Percentiles rank a stretch among this genome's conserved stretches.
phyloP scores from a whole-genome alignment of 2,888 invertebrate species.

The Augochlorella aurata region DNA sequence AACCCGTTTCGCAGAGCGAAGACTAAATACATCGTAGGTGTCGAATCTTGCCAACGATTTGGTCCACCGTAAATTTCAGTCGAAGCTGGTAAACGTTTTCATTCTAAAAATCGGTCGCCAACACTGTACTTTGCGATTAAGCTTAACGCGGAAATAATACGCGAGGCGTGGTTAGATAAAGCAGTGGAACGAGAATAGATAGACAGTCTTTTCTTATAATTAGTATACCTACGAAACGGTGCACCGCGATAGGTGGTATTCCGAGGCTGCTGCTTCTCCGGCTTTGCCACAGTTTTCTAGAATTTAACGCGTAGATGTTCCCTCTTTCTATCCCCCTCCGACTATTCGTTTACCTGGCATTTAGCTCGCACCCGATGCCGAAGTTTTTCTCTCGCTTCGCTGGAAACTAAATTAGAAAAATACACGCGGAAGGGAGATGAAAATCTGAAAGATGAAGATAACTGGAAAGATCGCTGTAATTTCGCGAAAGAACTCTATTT shows the following conservation, averaged over 20 bases:
- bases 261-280: slow-evolving; percentile 43
- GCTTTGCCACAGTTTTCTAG: slow-evolving; percentile 16
- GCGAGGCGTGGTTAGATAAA: slow-evolving; percentile 8
- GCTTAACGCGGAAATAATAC: slow-evolving; percentile 28
- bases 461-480: not conserved
- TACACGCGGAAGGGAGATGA: too few relatives aligned
- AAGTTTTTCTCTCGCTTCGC: not conserved
- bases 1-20: too few relatives aligned
- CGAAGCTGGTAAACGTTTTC: too few relatives aligned
- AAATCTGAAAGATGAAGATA: not conserved
- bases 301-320: slow-evolving; percentile 38
- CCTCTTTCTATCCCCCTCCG: slow-evolving; percentile 14
- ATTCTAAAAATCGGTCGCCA: not conserved
- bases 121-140: not conserved
- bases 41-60: too few relatives aligned
- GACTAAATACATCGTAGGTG: too few relatives aligned
- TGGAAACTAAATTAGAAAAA: not conserved
- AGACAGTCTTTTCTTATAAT: slow-evolving; percentile 39
- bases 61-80: too few relatives aligned
- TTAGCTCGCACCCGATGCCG: not conserved
- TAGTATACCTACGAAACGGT: slow-evolving; percentile 38
- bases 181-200: slow-evolving; percentile 12
- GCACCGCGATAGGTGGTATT: slow-evolving; percentile 9
- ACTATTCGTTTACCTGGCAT: too few relatives aligned
- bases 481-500: not conserved